Base-by-base conservation (phyloP, 2,797 vertebrate species). In the Anguilla megastoma region DNA sequence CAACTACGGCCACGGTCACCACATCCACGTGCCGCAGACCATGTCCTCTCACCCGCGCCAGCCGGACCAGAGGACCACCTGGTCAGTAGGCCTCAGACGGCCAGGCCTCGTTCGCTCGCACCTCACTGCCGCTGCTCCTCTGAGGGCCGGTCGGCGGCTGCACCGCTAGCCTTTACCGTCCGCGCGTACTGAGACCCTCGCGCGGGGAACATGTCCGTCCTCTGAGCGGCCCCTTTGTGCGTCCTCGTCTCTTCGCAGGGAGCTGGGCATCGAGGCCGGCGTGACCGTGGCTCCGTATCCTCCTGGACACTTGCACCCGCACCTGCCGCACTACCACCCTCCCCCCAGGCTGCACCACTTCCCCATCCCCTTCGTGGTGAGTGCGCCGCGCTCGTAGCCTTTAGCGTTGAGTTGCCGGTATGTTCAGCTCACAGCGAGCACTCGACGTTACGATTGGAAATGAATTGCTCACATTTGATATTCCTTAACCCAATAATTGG, bases 1-100 rank as follows among this genome's bases (percentile, higher is more conserved):
- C 60, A 99, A 99, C 93, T 99, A 99, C 0, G 98, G 99, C 87
- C 99, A 99, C 0, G 99, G 99, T 85, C 99, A 99, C 96, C 99
- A 99, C 94, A 99, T 99, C 93, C 99, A 99, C 60, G 99, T 99
- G 92, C 99, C 99, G 88, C 99, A 99, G 94, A 99, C 99, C 83
- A 99, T 99, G 99, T 99, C 99, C 92, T 99, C 98, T 88, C 98
- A 98, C 92, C 98, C 98, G 89, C 98, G 98, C 83, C 98, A 99
- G 93, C 97, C 97, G 71, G 97, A 99, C 8, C 98, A 99, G 94
- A 97, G 98, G 92, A 97, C 98, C 89, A 97, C 98, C 91, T 99
- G 99, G 99, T 99, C 90, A 95, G 98, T 97, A 90, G 85, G 41
- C 14, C 84, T 8, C 50, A 10, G 69, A 74, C 58, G 58, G 45